Base-by-base conservation (phyloP, 2,888 invertebrate species). In the Nephrotoma flavescens region DNA sequence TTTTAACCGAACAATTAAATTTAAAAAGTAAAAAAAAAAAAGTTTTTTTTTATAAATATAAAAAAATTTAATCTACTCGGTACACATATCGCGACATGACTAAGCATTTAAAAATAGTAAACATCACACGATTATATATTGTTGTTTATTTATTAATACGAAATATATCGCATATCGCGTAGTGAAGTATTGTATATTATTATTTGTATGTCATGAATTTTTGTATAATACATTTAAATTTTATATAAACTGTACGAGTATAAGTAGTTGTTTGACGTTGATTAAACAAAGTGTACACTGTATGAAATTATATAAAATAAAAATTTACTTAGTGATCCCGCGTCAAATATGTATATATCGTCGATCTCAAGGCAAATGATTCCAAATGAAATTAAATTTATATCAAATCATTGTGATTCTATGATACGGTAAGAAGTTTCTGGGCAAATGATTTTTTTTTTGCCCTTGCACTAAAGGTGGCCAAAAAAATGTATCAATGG, bases 61-160 rank as follows among this genome's bases (percentile, higher is more conserved):
- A 47, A 52, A 86, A 86, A 52, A 86, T 15, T 86, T 41, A 86
- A 86, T 47, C 87, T 87, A 87, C 86, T 87, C 87, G 52, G 87
- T 87, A 87, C 87, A 87, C 87, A 87, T 87, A 88, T 87, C 88
- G 87, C 88, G 87, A 87, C 88, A 90, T 91, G 91, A 91, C 91
- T 91, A 91, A 91, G 91, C 91, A 91, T 90, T 91, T 91, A 91
- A 90, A 91, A 91, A 91, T 91, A 91, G 91, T 91, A 91, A 91
- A 91, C 90, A 91, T 86, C 85, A 85, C 85, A 85, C 85, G 85
- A 85, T 85, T 85, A 44, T 85, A 44, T 44, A 44, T 85, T 85
- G 85, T 44, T 85, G 84, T 84, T 84, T 84, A 85, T 85, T 85
- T 85, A 44, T 85, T 85, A 44, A 85, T 85, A 84, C 84, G 84